Percentiles rank a stretch among this genome's conserved stretches.
Conservation (phyloP, 2,113 vertebrate species). For the Syrmaticus mikado region DNA sequence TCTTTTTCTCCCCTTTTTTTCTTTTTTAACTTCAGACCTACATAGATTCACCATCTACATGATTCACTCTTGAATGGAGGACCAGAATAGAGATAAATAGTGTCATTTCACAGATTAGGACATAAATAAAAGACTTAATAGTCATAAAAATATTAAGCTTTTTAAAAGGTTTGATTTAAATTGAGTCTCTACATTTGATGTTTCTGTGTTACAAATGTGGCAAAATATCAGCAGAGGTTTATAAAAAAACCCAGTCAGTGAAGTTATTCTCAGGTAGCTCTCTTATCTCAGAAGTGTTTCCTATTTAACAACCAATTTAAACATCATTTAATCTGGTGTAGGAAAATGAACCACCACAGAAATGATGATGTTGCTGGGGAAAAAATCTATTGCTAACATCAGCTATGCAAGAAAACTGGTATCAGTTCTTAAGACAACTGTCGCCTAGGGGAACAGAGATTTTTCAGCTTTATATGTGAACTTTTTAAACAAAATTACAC, state of each 20-base stretch:
- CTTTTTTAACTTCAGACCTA: not conserved
- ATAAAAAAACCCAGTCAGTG: not conserved
- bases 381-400: not conserved
- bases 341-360: not conserved
- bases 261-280: not conserved
- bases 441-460: not conserved
- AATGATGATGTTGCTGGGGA: not conserved
- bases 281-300: not conserved
- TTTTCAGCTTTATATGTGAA: not conserved
- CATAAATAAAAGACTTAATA: not conserved
- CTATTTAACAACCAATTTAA: not conserved
- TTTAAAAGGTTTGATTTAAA: not conserved
- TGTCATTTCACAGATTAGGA: not conserved
- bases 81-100: not conserved
- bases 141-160: not conserved
- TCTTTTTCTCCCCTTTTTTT: no score
- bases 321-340: not conserved
- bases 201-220: not conserved
- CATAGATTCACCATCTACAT: not conserved
- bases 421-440: not conserved
- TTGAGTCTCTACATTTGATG: not conserved
- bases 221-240: not conserved
- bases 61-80: not conserved
- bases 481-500: not conserved
- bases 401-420: not conserved